A percentile compares a stretch with the other conserved stretches of the same genome.
Evolutionary conservation across 2,888 invertebrate genomes (phyloP).

Genomic region (Cancer borealis): DNA sequence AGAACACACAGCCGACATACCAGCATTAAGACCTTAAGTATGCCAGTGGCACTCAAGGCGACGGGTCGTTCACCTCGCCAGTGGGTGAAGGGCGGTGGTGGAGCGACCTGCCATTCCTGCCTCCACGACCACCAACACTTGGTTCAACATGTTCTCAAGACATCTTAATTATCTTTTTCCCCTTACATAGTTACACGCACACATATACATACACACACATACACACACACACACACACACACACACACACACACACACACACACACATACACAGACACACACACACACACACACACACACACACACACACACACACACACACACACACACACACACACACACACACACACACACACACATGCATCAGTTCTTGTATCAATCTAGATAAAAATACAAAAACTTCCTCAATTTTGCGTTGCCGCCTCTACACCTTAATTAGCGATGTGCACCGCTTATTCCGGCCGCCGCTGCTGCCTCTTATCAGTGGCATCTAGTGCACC

Average conservation of each 20-base stretch:
- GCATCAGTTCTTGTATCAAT: not conserved
- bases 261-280: no score
- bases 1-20: slow-evolving; percentile 1
- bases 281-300: no score
- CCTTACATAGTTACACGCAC: not conserved
- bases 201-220: not conserved
- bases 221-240: no score
- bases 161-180: not conserved
- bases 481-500: slow-evolving; percentile 17
- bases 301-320: no score
- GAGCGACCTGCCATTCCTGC: not conserved
- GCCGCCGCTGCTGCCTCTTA: slow-evolving; percentile 41
- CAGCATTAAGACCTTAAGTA: slow-evolving; percentile 8
- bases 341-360: not conserved
- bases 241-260: no score
- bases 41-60: slow-evolving; percentile 1
- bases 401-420: not conserved
- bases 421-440: slow-evolving; percentile 28
- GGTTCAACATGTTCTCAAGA: not conserved
- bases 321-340: no score
- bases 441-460: slow-evolving; percentile 9
- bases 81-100: not conserved
- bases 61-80: not conserved
- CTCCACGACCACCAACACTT: not conserved
- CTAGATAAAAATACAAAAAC: not conserved